These are phyloP conservation scores for Anoplolepis gracilipes DNA, from an alignment of 1,140 invertebrate genomes.

Conservation along the genomic window DNA sequence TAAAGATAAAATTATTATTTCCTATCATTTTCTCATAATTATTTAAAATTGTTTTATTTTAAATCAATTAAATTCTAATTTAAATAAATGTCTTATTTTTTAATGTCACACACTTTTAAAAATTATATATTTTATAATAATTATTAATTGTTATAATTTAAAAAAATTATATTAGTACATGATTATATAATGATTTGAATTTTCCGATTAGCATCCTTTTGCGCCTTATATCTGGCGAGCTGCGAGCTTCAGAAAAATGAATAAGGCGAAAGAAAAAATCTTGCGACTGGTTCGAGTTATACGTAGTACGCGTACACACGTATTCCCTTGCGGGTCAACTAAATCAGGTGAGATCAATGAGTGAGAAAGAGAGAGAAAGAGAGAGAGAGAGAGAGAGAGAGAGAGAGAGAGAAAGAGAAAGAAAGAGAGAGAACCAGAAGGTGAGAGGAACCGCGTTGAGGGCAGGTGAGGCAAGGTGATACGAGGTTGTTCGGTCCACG, in stretches of 20 bases:
- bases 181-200: not conserved
- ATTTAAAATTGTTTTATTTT: no score
- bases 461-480: slow-evolving; percentile 56
- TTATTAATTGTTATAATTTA: not conserved
- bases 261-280: slow-evolving; percentile 7
- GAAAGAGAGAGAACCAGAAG: slow-evolving; percentile 42
- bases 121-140: not conserved
- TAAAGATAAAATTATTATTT: not conserved
- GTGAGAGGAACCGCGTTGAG: slow-evolving; percentile 56
- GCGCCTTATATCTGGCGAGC: not conserved
- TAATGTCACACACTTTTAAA: no score
- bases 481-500: slow-evolving; percentile 9
- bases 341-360: not conserved
- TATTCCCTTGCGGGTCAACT: not conserved
- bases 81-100: not conserved
- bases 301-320: not conserved
- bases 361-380: slow-evolving; percentile 29
- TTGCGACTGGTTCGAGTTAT: not conserved
- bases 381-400: slow-evolving; percentile 29
- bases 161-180: not conserved
- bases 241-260: not conserved
- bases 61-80: no score
- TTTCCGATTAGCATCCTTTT: not conserved
- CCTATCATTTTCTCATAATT: not conserved
- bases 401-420: slow-evolving; percentile 31